Conservation (phyloP, 2,888 invertebrate species). For the Xanthia togata region DNA sequence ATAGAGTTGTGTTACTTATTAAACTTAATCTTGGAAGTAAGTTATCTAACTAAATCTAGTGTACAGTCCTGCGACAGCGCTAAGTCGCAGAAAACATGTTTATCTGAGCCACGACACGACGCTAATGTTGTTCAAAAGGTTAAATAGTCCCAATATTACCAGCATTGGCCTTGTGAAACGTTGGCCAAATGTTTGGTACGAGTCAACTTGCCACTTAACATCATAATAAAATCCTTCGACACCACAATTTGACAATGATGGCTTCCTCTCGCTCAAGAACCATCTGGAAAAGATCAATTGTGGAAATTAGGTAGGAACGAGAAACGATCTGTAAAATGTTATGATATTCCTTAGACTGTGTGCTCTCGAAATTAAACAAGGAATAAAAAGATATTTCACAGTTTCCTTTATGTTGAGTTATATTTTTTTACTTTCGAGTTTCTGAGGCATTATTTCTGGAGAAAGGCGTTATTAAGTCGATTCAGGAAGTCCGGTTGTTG, state of each 20-base stretch:
- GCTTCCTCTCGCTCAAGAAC: conserved; percentile 25
- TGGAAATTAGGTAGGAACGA: conserved; percentile 30
- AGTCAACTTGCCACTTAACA: conserved; percentile 27
- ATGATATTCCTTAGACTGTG: conserved; percentile 12
- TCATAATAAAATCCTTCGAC: conserved; percentile 46
- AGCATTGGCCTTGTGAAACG: conserved; percentile 17
- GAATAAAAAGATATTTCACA: conserved; percentile 32
- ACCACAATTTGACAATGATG: conserved; percentile 48
- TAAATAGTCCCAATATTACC: conserved; percentile 8
- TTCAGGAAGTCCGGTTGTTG: conserved; percentile 23
- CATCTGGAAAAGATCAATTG: conserved; percentile 44
- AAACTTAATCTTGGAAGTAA: background rate
- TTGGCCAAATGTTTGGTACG: conserved; percentile 23
- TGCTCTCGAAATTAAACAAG: conserved; percentile 15
- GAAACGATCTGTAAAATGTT: conserved; percentile 43
- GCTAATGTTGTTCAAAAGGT: conserved; percentile 1
- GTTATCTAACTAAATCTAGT: background rate
- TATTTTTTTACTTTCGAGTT: conserved; percentile 12
- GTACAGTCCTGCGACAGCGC: background rate
- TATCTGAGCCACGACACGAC: background rate
- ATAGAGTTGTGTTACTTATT: background rate
- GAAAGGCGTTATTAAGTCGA: background rate
- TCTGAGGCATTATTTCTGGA: background rate
- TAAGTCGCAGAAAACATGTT: conserved; percentile 5
- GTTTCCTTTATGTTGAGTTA: conserved; percentile 21